A percentile compares a stretch with the other conserved stretches of the same genome.
These are phyloP conservation scores for Crocidura indochinensis DNA, from an alignment of 2,797 vertebrate genomes.

Conservation along the genomic window DNA sequence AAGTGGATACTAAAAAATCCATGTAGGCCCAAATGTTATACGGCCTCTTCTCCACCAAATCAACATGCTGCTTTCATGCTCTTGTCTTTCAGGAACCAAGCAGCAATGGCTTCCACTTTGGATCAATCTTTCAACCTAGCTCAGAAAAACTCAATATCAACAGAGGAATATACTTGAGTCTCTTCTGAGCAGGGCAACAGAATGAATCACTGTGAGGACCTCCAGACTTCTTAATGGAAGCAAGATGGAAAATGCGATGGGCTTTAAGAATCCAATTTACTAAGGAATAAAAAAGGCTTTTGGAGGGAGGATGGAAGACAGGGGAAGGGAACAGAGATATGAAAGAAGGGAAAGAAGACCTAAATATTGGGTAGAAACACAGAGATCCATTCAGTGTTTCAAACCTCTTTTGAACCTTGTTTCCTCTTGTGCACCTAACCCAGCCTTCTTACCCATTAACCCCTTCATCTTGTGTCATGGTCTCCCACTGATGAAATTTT, in stretches of 20 bases:
- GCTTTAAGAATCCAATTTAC: background rate
- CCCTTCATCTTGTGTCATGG: too few species aligned
- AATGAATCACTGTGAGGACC: conserved; percentile 64
- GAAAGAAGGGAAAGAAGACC: background rate
- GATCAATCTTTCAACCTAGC: conserved; percentile 29
- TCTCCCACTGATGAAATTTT: too few species aligned
- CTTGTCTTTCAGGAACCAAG: background rate
- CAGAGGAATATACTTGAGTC: background rate
- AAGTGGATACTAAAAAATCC: background rate
- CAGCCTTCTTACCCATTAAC: too few species aligned
- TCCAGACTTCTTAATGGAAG: conserved; percentile 60
- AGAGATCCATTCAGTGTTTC: conserved; percentile 1
- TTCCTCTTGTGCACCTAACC: too few species aligned
- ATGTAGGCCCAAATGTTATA: background rate
- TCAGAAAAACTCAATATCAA: conserved; percentile 31
- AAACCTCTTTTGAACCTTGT: too few species aligned
- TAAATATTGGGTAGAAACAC: background rate
- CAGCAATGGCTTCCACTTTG: background rate
- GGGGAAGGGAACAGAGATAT: background rate
- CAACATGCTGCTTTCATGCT: conserved; percentile 3
- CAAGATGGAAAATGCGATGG: background rate
- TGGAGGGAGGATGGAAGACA: background rate
- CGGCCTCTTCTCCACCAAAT: background rate
- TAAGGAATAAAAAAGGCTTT: background rate
- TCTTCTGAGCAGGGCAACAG: conserved; percentile 32